Evolutionary conservation across 2,888 invertebrate species (phyloP), one percentile per base, ranked within the genome.

Genomic region (Prenolepis imparis): DNA sequence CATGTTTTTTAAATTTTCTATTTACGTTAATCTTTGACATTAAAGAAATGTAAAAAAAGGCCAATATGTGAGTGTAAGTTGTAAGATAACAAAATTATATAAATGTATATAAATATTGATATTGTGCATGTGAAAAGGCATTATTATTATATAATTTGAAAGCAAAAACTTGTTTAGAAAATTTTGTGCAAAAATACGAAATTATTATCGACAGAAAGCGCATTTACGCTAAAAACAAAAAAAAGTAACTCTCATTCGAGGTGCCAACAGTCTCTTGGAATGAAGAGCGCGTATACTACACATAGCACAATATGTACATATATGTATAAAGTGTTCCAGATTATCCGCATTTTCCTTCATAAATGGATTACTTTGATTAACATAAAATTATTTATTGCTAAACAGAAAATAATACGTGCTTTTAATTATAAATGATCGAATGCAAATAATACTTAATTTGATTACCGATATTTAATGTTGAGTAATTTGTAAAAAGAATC

Each of bases 221-320:
- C 77, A 67, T 77, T 77, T 57, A 77, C 55, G 77, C 52, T 77
- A 57, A 77, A 77, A 39, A n/a, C n/a, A n/a, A n/a, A 52, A 66
- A 67, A 57, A 39, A 24, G 0, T 6, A n/a, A n/a, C 8, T 52
- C n/a, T 52, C 18, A 28, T 15, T 67, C 8, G 6, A 28, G 9
- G 12, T 21, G n/a, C 52, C 9, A 75, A 55, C 12, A 41, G 67
- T n/a, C 28, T 55, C 11, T 41, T 55, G 28, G 15, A 15, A 66
- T 41, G 12, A 66, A 77, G 11, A 39, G 1, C 21, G n/a, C n/a
- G n/a, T n/a, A n/a, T n/a, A n/a, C n/a, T n/a, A n/a, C n/a, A 12
- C n/a, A 39, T 28, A 15, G 24, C 66, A n/a, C 15, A 44, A 5
- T 67, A 3, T 67, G 1, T 28, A 28, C 12, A 55, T 21, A 9